Conservation (phyloP, 1,140 invertebrate species). For the Dryas iulia region DNA sequence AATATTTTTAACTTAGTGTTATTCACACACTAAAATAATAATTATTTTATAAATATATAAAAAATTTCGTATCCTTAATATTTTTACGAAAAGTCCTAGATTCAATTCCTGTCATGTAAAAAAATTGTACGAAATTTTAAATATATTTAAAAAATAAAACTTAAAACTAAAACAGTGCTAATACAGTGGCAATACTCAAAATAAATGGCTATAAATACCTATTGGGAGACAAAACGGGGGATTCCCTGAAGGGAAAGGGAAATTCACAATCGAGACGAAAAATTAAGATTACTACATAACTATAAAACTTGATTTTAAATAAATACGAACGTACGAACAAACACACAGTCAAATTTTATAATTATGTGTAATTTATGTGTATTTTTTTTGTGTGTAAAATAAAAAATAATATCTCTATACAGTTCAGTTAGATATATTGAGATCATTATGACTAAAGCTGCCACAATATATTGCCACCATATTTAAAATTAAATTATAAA, state of each 20-base stretch:
- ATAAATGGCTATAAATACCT: constrained; percentile 7
- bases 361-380: constrained; percentile 1
- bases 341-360: constrained; percentile 20
- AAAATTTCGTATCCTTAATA: too few relatives aligned
- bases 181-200: constrained; percentile 41
- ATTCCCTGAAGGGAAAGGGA: neutral
- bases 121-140: neutral
- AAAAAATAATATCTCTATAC: constrained; percentile 32
- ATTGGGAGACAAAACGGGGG: neutral
- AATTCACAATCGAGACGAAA: neutral
- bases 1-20: neutral
- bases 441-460: constrained; percentile 60
- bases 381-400: neutral
- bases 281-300: neutral
- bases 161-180: constrained; percentile 1
- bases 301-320: neutral
- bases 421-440: constrained; percentile 44
- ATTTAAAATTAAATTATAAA: constrained; percentile 13
- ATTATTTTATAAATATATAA: too few relatives aligned
- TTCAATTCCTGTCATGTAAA: constrained; percentile 7
- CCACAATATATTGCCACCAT: constrained; percentile 45
- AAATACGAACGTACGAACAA: constrained; percentile 13
- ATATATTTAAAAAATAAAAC: neutral
- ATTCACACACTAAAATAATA: neutral
- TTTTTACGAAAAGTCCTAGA: neutral